Conservation (phyloP, 2,888 invertebrate genomes). For the Noctuana brunneofusca region DNA sequence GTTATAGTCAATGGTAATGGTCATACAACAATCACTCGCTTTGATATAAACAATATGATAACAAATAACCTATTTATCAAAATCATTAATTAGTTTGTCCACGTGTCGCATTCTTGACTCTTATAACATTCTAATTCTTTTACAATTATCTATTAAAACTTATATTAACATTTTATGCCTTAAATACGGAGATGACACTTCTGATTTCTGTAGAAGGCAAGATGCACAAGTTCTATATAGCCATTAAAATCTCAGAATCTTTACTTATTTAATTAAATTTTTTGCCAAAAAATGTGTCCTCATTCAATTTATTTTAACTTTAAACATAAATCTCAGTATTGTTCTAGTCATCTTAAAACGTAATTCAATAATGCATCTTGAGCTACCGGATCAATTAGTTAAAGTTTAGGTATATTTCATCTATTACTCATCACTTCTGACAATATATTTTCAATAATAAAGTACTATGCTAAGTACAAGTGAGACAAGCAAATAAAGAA, state of each 20-base stretch:
- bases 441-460: neutral
- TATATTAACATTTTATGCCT: neutral
- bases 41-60: neutral
- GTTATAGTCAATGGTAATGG: no score
- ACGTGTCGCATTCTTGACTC: neutral
- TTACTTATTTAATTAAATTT: no score
- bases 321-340: no score
- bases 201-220: neutral
- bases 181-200: conserved; percentile 7
- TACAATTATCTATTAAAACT: neutral
- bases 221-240: neutral
- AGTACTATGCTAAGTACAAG: neutral
- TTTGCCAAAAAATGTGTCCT: no score
- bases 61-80: conserved; percentile 1
- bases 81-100: neutral
- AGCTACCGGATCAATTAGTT: no score
- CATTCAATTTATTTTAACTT: no score
- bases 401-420: no score
- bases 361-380: no score
- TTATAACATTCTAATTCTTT: neutral
- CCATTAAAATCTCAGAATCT: neutral
- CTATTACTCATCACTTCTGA: no score
- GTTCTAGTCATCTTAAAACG: no score
- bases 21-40: neutral
- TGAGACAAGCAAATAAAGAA: neutral